phyloP scores from a whole-genome alignment of 2,113 vertebrate species.

The Drymodes brunneopygia region DNA sequence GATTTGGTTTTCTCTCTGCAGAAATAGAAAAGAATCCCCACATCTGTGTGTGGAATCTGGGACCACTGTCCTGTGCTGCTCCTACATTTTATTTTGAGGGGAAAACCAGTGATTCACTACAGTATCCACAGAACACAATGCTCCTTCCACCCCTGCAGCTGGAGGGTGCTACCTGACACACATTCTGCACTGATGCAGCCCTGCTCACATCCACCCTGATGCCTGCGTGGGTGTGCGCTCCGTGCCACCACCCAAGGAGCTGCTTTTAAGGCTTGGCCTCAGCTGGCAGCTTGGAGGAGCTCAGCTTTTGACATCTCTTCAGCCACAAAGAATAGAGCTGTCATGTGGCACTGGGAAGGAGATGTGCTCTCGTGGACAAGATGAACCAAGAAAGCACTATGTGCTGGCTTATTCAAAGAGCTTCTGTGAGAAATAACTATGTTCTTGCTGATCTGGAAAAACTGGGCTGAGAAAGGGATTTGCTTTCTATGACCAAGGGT shows the following conservation, averaged over 20 bases:
- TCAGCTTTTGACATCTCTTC: neutral
- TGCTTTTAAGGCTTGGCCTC: neutral
- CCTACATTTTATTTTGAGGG: neutral
- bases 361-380: neutral
- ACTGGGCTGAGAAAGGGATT: neutral
- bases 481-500: neutral
- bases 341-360: neutral
- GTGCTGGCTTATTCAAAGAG: neutral
- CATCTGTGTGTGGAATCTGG: neutral
- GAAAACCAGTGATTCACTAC: neutral
- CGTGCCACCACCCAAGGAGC: neutral
- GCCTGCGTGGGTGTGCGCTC: neutral
- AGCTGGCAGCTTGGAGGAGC: neutral
- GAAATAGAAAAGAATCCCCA: neutral
- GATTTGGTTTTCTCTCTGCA: neutral
- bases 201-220: neutral
- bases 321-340: neutral
- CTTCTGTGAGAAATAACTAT: neutral
- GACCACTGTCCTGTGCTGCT: neutral
- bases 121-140: accelerated
- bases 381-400: neutral
- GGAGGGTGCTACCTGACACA: neutral
- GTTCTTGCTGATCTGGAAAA: neutral
- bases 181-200: neutral
- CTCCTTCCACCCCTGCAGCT: neutral